phyloP scores from a whole-genome alignment of 2,113 vertebrate species.

The Mesoclemmys tuberculata region DNA sequence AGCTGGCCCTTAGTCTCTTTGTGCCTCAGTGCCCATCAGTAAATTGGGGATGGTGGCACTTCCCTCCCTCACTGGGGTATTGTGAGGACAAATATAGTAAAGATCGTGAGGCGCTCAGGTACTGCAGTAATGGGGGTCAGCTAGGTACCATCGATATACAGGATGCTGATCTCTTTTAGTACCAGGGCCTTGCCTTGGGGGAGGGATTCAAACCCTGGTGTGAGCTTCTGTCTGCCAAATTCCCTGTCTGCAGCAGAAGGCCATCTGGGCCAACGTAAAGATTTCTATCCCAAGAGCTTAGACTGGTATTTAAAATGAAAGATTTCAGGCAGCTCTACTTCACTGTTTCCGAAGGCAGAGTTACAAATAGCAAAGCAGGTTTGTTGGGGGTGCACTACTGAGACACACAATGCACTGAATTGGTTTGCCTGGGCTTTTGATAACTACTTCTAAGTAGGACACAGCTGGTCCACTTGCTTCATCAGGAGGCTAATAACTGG shows the following conservation, averaged over 20 bases:
- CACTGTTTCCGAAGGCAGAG: fast-evolving
- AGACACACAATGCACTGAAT: neutral
- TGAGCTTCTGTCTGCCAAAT: neutral
- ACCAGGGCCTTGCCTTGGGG: no score
- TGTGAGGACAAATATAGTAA: neutral
- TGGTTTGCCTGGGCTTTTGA: neutral
- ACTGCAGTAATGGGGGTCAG: neutral
- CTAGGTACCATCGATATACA: neutral
- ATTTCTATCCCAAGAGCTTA: fast-evolving
- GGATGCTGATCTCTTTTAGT: neutral
- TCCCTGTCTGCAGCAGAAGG: neutral
- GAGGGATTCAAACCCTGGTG: neutral
- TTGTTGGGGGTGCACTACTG: neutral
- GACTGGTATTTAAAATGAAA: neutral
- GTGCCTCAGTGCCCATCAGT: neutral
- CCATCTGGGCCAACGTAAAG: fast-evolving
- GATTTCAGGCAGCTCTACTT: neutral
- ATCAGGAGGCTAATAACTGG: neutral
- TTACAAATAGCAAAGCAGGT: neutral
- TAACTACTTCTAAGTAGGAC: neutral
- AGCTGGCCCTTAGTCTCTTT: neutral
- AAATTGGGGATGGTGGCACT: neutral
- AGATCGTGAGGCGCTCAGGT: neutral
- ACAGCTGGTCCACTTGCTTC: neutral
- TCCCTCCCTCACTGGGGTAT: neutral